phyloP scores from a whole-genome alignment of 2,113 vertebrate genomes.

The Orthochromis indermauri region DNA sequence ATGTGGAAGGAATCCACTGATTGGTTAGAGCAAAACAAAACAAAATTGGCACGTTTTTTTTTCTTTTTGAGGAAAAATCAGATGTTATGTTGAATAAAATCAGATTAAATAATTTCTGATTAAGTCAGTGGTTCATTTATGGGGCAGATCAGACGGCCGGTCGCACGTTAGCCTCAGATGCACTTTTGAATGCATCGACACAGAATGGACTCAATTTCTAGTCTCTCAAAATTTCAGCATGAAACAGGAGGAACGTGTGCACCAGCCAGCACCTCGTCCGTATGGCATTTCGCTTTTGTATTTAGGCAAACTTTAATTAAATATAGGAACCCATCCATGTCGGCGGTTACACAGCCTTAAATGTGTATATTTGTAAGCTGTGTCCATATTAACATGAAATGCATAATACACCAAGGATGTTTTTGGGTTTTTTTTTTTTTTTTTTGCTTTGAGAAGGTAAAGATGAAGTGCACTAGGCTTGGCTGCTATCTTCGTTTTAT shows the following conservation, averaged over 20 bases:
- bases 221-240: not conserved
- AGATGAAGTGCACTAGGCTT: not conserved
- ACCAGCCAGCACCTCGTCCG: not conserved
- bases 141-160: not conserved
- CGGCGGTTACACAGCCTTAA: not conserved
- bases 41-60: not conserved
- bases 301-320: not conserved
- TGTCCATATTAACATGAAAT: not conserved
- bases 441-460: not conserved
- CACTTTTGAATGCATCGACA: not conserved
- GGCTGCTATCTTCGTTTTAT: conserved; percentile 31
- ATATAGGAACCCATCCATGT: not conserved
- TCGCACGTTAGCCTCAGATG: not conserved
- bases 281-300: not conserved
- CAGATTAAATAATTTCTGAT: not conserved
- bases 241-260: not conserved
- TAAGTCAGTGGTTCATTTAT: not conserved
- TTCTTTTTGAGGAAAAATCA: not conserved
- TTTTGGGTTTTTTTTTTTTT: not conserved
- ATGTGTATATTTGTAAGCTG: not conserved
- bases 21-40: not conserved
- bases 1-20: not conserved
- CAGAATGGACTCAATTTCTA: not conserved
- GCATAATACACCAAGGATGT: not conserved
- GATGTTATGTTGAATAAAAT: not conserved